Base-by-base conservation (phyloP, 2,888 invertebrate species). In the Trichopoda pennipes region DNA sequence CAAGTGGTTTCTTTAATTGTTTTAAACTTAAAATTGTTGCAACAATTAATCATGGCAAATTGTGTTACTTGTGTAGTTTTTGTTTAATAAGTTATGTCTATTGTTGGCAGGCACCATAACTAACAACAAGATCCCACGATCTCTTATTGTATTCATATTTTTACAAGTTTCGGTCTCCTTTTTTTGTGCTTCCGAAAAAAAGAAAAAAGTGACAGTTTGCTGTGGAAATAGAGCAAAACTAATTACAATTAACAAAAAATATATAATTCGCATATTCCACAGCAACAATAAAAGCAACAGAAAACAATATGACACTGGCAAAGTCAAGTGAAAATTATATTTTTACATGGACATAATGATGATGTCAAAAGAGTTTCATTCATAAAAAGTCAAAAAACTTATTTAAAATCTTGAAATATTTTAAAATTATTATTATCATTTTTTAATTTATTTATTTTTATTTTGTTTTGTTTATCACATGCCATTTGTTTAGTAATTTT, bases 191-290 rank as follows among this genome's bases (percentile, higher is more conserved):
- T 7, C 12, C 38, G 7, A 44, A 55, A 63, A 16, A 16, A 32
- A 17, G 7, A 16, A 16, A 78, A 78, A 78, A 78, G 66, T 72
- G 68, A 64, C 56, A 78, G 64, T 72, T 61, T 68, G 49, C n/a
- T n/a, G 9, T 9, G 60, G 60, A 76, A 61, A 68, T 75, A 75
- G 68, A 75, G 66, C 75, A 38, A 16, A 63, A 44, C 28, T 28
- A 28, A 28, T 28, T 28, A 28, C 35, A 23, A 32, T 32, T 53
- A 0, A 17, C 35, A 23, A 28, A 23, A 55, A 68, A 55, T 38
- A 53, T 66, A 23, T 42, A 17, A 42, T 14, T 55, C 19, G 9
- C 14, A 68, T 53, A 53, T 51, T 51, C 1, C 10, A 21, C 7
- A 16, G 2, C 21, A 42, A 9, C 14, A 17, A 10, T 1, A 64